Evolutionary conservation across 2,797 vertebrate species (phyloP).

Genomic region (Typhlichthys subterraneus): DNA sequence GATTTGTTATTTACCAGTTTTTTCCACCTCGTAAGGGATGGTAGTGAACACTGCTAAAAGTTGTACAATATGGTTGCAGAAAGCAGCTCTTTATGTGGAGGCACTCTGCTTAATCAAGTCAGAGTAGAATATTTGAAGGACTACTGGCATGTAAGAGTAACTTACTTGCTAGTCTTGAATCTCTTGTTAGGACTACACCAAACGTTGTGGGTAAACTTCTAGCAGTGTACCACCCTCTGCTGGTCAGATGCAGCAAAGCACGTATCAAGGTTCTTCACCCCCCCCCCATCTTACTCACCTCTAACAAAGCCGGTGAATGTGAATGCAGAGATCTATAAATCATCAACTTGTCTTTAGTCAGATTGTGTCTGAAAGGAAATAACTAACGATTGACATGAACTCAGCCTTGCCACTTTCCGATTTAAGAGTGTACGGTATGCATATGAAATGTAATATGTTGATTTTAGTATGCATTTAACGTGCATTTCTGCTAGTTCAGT

Average conservation of each 20-base stretch:
- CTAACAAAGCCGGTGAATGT: too few relatives aligned
- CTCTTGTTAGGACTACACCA: neutral
- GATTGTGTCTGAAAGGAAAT: too few relatives aligned
- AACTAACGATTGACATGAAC: too few relatives aligned
- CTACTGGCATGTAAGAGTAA: conserved; percentile 1
- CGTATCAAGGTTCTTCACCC: neutral
- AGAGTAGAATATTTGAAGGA: neutral
- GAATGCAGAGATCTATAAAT: too few relatives aligned
- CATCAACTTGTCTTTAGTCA: too few relatives aligned
- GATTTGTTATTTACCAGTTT: too few relatives aligned
- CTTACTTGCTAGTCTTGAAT: conserved; percentile 1
- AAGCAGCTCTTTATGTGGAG: conserved; percentile 6
- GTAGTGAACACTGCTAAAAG: conserved; percentile 7
- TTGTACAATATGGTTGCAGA: neutral
- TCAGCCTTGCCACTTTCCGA: too few relatives aligned
- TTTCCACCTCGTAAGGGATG: too few relatives aligned
- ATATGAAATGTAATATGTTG: neutral
- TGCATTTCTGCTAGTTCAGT: conserved; percentile 1
- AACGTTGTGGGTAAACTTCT: conserved; percentile 3
- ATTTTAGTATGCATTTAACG: neutral
- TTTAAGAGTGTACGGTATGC: too few relatives aligned
- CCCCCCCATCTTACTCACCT: neutral
- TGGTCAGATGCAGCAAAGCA: conserved; percentile 29
- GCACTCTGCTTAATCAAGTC: conserved; percentile 10
- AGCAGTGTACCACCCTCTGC: conserved; percentile 37